Percentiles rank a stretch among this genome's conserved stretches.
Evolutionary conservation across 2,113 vertebrate genomes (phyloP).

Genomic region (Phrynosoma blainvillii): DNA sequence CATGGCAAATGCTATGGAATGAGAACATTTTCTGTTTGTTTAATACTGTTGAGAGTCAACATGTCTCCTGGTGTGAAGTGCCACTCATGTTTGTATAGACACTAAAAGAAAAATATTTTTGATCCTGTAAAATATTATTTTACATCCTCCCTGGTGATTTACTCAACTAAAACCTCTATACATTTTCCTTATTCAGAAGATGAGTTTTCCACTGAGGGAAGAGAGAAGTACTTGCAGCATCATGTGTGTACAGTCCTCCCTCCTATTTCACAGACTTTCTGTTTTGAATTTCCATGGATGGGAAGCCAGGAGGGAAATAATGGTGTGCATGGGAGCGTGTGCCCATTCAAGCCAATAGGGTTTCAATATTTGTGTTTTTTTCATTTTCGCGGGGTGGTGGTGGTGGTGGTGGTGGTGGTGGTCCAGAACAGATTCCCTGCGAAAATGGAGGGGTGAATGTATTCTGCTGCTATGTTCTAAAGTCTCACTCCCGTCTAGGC

Average conservation of each 20-base stretch:
- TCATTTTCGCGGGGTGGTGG: too few relatives aligned
- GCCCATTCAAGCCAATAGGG: too few relatives aligned
- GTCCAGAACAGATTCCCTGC: too few relatives aligned
- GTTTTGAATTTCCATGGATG: too few relatives aligned
- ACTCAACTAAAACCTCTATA: not conserved
- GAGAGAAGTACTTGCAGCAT: not conserved
- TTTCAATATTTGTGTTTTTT: too few relatives aligned
- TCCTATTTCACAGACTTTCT: too few relatives aligned
- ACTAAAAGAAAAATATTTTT: not conserved
- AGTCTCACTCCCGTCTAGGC: not conserved
- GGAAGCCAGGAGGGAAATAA: too few relatives aligned
- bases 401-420: too few relatives aligned
- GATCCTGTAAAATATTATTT: not conserved
- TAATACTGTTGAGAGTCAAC: not conserved
- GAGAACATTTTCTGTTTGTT: not conserved
- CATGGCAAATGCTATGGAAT: not conserved
- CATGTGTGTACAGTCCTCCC: too few relatives aligned
- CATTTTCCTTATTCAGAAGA: accelerated
- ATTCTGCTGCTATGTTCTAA: too few relatives aligned
- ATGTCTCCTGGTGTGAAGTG: not conserved
- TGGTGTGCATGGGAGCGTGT: too few relatives aligned
- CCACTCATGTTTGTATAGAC: not conserved
- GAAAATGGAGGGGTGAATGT: too few relatives aligned
- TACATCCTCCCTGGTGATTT: not conserved
- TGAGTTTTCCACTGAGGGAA: not conserved